Evolutionary conservation across 2,888 invertebrate species (phyloP), one percentile per base, ranked within the genome.

Genomic region (Bombylius discolor): DNA sequence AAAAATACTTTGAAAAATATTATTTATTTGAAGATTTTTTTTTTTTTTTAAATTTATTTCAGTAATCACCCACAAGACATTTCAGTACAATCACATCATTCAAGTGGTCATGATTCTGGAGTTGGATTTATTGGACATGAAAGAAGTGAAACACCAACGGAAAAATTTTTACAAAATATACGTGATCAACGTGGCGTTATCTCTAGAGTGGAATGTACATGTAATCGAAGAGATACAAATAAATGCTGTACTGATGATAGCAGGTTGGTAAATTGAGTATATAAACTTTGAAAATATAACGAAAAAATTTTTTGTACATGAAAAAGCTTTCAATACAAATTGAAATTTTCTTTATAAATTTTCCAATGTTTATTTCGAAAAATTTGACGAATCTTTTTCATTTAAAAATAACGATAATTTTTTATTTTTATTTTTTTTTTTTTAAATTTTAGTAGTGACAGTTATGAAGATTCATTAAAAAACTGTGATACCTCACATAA

Each of bases 81-180:
- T 55, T 87, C 87, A 60, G 81, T 87, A 72, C 85, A 86, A 65
- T 88, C 87, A 62, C 78, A 88, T 64, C 87, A 88, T 77, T 89
- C 88, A 64, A 87, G 87, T 67, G 87, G 87, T 14, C 85, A 87
- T 68, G 88, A 89, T 75, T 88, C 87, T 51, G 89, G 88, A 56
- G 86, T 88, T 62, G 87, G 72, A 74, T 63, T 78, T 68, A 62
- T 71, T 4, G 67, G 72, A 66, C 65, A 70, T 61, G 66, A 72
- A 45, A 47, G 58, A 49, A 60, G 59, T 52, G 56, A 57, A 51
- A 58, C 59, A 39, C 59, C 62, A 51, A 58, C 61, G 11, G 58
- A 60, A 34, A 58, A 59, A 31, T 9, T 60, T 2, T 46, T 62
- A 3, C 54, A 60, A 14, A 55, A 59, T 14, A 47, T 60, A 46